These are phyloP conservation scores for Syrrhaptes paradoxus DNA, from an alignment of 2,113 vertebrate genomes.

Conservation along the genomic window DNA sequence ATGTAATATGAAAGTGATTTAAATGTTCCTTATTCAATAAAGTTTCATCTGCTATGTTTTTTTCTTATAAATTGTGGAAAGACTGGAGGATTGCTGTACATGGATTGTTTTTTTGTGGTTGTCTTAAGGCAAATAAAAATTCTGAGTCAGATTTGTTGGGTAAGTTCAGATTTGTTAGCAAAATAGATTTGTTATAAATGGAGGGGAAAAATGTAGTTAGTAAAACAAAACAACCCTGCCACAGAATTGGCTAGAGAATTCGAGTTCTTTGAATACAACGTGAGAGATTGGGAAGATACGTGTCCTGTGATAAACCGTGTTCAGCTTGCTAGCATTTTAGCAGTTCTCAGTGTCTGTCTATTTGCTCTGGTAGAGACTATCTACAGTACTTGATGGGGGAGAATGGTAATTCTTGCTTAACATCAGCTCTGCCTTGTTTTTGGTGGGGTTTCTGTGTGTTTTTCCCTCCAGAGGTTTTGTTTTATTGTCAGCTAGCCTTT, in stretches of 20 bases:
- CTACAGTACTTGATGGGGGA: background rate
- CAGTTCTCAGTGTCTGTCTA: background rate
- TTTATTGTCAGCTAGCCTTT: background rate
- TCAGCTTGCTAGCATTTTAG: background rate
- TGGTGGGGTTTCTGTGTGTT: too few species aligned
- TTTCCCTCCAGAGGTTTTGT: background rate
- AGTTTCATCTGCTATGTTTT: background rate
- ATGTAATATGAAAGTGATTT: conserved; percentile 9
- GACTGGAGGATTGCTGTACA: background rate
- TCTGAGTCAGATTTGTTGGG: background rate
- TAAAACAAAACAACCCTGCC: background rate
- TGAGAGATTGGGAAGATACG: background rate
- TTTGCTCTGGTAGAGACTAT: background rate
- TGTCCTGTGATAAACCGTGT: background rate
- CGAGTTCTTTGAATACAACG: background rate
- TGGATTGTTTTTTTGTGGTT: background rate
- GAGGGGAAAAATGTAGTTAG: too few species aligned
- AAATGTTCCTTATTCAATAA: conserved; percentile 21
- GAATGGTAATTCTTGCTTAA: background rate
- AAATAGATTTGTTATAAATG: background rate
- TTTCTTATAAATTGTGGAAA: background rate
- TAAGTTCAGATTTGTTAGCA: background rate
- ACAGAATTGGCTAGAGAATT: background rate
- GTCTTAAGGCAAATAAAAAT: background rate
- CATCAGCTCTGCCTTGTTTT: background rate